Percentiles rank a stretch among this genome's conserved stretches.
Conservation (phyloP, 1,140 invertebrate species). For the Saccostrea cuccullata region DNA sequence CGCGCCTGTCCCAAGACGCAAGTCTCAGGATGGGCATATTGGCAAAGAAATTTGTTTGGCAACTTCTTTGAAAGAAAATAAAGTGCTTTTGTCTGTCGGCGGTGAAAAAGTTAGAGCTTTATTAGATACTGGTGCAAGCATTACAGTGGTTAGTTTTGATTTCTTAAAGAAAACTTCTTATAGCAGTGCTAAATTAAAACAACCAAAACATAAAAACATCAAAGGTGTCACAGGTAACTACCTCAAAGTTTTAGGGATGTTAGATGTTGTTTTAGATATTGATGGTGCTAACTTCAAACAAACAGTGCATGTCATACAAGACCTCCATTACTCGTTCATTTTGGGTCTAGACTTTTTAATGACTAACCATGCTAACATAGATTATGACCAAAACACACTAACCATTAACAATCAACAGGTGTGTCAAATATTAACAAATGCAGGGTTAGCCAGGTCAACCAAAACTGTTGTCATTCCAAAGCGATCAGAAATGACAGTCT, state of each 20-base stretch:
- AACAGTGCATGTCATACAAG: slow-evolving; percentile 25
- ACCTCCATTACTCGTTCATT: slow-evolving; percentile 48
- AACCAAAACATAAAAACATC: neutral
- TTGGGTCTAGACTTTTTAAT: slow-evolving; percentile 42
- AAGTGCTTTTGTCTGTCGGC: neutral
- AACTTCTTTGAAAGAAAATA: slow-evolving; percentile 5
- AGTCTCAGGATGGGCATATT: slow-evolving; percentile 34
- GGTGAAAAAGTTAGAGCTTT: neutral
- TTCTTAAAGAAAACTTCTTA: neutral
- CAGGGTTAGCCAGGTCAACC: slow-evolving; percentile 35
- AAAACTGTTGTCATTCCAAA: slow-evolving; percentile 41
- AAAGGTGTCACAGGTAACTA: slow-evolving; percentile 32
- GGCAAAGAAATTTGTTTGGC: slow-evolving; percentile 23
- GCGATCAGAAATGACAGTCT: slow-evolving; percentile 23
- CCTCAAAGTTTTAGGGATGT: slow-evolving; percentile 40
- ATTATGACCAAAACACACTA: neutral
- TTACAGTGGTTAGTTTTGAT: neutral
- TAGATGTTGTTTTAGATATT: slow-evolving; percentile 13
- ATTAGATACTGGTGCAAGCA: slow-evolving; percentile 33
- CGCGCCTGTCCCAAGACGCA: neutral
- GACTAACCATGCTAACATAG: neutral
- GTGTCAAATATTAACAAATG: neutral
- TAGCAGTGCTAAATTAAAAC: too few relatives aligned
- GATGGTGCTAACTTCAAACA: neutral
- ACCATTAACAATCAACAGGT: neutral